These are phyloP conservation scores for Dufourea novaeangliae DNA, from an alignment of 1,140 invertebrate genomes.

Conservation along the genomic window DNA sequence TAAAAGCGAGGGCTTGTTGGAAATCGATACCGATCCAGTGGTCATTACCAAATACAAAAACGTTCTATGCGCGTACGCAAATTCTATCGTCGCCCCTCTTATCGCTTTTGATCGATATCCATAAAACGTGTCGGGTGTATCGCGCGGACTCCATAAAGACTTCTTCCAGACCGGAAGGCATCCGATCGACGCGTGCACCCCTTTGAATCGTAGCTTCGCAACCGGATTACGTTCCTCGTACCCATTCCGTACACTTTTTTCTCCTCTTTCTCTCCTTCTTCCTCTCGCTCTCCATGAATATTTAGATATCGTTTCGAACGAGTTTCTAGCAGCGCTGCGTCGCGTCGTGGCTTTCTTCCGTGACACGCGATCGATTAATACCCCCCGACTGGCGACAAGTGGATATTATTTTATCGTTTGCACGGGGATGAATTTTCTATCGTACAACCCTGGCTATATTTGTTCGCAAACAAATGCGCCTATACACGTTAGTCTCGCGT, in stretches of 20 bases:
- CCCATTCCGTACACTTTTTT: too few relatives aligned
- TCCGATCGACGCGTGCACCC: neutral
- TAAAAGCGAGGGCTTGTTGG: conserved; percentile 38
- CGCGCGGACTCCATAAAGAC: conserved; percentile 15
- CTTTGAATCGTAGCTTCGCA: conserved; percentile 21
- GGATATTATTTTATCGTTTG: conserved; percentile 11
- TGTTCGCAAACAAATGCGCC: conserved; percentile 21
- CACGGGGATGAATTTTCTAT: conserved; percentile 15
- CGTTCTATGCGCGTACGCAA: conserved; percentile 28
- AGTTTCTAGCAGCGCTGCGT: neutral
- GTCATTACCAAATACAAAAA: conserved; percentile 27
- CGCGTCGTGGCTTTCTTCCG: too few relatives aligned
- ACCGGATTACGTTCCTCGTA: neutral
- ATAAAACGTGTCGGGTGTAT: conserved; percentile 28
- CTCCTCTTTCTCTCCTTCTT: too few relatives aligned
- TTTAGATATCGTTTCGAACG: conserved; percentile 11
- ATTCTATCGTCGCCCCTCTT: conserved; percentile 25
- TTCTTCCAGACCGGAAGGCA: conserved; percentile 17
- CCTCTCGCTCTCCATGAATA: conserved; percentile 3
- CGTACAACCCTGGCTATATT: conserved; percentile 1
- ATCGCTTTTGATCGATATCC: conserved; percentile 36
- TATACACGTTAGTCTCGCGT: conserved; percentile 13
- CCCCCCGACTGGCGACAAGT: conserved; percentile 2
- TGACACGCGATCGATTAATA: neutral
- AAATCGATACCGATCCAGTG: conserved; percentile 42